Conservation (phyloP, 1,140 invertebrate genomes). For the Euura saliciscinereae region DNA sequence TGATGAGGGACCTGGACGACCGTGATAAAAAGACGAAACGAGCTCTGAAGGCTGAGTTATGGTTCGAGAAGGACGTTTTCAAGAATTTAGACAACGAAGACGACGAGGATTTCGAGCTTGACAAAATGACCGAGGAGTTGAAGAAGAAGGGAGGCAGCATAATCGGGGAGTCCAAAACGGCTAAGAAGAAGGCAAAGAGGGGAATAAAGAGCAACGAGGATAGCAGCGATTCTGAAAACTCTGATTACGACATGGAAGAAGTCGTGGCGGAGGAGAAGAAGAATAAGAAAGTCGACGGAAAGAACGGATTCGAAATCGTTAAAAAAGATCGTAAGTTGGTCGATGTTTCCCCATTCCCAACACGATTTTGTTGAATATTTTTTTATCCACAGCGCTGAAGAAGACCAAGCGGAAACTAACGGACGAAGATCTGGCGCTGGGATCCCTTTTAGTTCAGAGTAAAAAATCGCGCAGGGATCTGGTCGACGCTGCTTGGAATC, state of each 20-base stretch:
- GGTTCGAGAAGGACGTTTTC: constrained; percentile 92
- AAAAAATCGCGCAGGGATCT: constrained; percentile 87
- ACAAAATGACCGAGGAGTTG: constrained; percentile 75
- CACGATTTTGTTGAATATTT: constrained; percentile 9
- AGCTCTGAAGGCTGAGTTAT: constrained; percentile 79
- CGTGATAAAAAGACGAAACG: constrained; percentile 74
- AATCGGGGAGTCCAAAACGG: constrained; percentile 55
- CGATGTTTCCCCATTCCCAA: background rate
- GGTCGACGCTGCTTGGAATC: constrained; percentile 88
- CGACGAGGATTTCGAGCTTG: constrained; percentile 87
- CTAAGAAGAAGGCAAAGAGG: constrained; percentile 33
- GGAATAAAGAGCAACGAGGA: constrained; percentile 44
- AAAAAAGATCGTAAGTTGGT: constrained; percentile 59
- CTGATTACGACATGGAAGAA: constrained; percentile 70
- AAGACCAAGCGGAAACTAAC: constrained; percentile 76
- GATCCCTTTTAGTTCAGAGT: constrained; percentile 82
- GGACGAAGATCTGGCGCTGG: constrained; percentile 86
- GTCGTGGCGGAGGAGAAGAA: constrained; percentile 37
- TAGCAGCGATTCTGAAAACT: constrained; percentile 58
- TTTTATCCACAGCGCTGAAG: constrained; percentile 36
- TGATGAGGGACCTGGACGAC: constrained; percentile 84
- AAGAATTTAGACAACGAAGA: constrained; percentile 80
- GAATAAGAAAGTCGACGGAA: constrained; percentile 50
- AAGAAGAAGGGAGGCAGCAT: constrained; percentile 73
- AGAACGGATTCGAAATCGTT: constrained; percentile 73